Conservation (phyloP, 92 coral and sea anemone genomes). For the Zoanthus sansibaricus region DNA sequence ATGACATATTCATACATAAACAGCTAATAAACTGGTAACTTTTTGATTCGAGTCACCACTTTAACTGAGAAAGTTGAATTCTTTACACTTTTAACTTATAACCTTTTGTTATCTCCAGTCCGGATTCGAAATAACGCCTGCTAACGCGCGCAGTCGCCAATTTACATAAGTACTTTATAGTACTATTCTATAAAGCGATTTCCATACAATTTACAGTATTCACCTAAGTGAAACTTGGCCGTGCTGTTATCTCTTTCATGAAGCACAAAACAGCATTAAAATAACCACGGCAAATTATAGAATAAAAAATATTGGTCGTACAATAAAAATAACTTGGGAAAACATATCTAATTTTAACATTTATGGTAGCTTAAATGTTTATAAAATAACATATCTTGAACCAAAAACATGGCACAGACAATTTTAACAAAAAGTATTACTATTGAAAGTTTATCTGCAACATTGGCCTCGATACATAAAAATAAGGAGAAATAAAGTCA, state of each 20-base stretch:
- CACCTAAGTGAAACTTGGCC: background rate
- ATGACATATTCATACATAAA: conserved; percentile 25
- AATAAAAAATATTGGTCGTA: conserved; percentile 33
- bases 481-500: background rate
- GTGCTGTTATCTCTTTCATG: background rate
- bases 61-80: conserved; percentile 25
- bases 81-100: conserved; percentile 33
- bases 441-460: background rate
- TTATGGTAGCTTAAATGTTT: conserved; percentile 1
- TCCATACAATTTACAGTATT: conserved; percentile 33
- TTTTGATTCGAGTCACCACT: conserved; percentile 19
- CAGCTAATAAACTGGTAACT: background rate
- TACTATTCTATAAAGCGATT: background rate
- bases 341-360: conserved; percentile 14
- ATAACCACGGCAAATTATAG: conserved; percentile 21
- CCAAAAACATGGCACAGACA: background rate
- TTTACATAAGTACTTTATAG: conserved; percentile 18
- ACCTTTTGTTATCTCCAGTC: conserved; percentile 17
- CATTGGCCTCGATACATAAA: background rate
- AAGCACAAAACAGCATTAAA: conserved; percentile 31
- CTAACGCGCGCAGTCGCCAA: conserved; percentile 5
- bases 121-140: conserved; percentile 1
- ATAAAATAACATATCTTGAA: conserved; percentile 22
- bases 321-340: conserved; percentile 46
- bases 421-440: conserved; percentile 14